phyloP scores from a whole-genome alignment of 1,140 invertebrate genomes.

The Grapholita molesta region DNA sequence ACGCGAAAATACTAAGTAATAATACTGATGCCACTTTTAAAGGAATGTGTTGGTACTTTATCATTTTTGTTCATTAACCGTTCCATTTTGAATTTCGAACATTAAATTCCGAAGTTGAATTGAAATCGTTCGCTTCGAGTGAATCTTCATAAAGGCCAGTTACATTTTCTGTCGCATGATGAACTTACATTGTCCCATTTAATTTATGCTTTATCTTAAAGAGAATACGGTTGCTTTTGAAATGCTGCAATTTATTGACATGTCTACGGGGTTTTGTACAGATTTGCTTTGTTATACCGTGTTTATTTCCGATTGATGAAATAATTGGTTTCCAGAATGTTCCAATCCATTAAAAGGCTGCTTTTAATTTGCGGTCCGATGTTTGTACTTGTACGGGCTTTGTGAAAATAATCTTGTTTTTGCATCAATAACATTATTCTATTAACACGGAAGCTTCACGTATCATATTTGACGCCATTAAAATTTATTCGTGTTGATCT shows the following conservation, averaged over 20 bases:
- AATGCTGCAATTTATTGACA: too few species aligned
- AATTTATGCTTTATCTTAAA: neutral
- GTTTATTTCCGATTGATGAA: neutral
- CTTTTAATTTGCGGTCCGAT: neutral
- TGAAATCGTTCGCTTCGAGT: neutral
- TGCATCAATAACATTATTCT: neutral
- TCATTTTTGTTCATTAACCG: neutral
- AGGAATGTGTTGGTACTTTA: too few species aligned
- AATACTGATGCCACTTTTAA: too few species aligned
- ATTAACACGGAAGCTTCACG: neutral
- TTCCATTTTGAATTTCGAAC: neutral
- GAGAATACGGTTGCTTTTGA: neutral
- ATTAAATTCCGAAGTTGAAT: neutral
- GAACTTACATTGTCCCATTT: neutral
- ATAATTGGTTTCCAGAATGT: constrained; percentile 1
- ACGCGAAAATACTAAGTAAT: too few species aligned
- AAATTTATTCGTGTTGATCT: neutral
- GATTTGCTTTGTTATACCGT: neutral
- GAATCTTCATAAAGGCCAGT: neutral
- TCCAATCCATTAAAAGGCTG: neutral
- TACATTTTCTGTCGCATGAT: neutral
- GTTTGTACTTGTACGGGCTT: neutral
- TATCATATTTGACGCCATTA: neutral
- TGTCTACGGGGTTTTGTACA: too few species aligned
- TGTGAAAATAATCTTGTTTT: constrained; percentile 1